These are phyloP conservation scores for Teleogryllus occipitalis DNA, from an alignment of 1,140 invertebrate genomes.

Conservation along the genomic window DNA sequence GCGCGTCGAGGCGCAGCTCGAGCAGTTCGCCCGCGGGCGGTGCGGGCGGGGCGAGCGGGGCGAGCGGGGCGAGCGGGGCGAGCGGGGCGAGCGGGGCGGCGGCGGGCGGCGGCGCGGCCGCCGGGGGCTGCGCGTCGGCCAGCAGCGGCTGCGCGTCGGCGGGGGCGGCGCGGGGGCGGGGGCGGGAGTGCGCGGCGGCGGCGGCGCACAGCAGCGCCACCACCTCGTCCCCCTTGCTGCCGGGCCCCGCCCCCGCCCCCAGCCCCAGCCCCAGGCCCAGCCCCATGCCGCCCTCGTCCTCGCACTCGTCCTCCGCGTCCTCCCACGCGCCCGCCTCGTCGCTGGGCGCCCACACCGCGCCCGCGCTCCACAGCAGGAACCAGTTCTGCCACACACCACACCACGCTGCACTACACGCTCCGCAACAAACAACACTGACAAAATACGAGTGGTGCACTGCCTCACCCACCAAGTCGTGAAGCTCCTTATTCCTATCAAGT, in stretches of 20 bases:
- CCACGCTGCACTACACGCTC: no score
- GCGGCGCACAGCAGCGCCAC: background rate
- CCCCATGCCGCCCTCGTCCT: background rate
- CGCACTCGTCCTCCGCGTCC: background rate
- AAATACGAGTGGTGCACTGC: no score
- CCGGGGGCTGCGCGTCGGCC: no score
- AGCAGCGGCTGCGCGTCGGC: background rate
- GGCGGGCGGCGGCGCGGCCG: no score
- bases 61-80: background rate
- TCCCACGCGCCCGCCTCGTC: background rate
- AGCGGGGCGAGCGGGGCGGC: no score
- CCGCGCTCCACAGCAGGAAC: background rate
- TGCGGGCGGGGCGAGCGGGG: no score
- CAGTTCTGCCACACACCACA: background rate
- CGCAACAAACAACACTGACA: no score
- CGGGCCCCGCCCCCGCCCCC: no score
- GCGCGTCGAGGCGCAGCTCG: background rate
- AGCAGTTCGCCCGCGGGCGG: background rate
- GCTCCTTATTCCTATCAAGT: no score
- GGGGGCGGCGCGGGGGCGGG: no score
- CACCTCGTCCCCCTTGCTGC: background rate
- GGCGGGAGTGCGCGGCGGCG: background rate
- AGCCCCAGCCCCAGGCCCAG: background rate
- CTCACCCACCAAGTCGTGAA: no score
- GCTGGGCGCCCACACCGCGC: background rate